Evolutionary conservation across 2,888 invertebrate genomes (phyloP).

Genomic region (Hemaris fuciformis): DNA sequence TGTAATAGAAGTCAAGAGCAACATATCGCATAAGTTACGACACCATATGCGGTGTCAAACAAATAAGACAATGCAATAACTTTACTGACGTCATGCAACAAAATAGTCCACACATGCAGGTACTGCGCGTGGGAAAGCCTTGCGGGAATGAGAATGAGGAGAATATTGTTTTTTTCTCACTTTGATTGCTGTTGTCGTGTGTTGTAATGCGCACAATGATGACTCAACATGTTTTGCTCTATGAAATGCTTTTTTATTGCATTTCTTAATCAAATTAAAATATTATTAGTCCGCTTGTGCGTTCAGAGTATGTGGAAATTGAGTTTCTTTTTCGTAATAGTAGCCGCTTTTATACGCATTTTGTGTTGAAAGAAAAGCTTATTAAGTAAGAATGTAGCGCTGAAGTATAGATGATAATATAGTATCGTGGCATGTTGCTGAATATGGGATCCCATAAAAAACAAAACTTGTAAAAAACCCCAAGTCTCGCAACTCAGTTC

Average conservation of each 20-base stretch:
- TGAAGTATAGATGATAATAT: too few species aligned
- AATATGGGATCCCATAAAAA: too few species aligned
- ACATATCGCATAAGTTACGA: constrained; percentile 32
- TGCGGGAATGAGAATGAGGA: constrained; percentile 24
- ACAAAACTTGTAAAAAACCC: too few species aligned
- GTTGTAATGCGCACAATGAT: not conserved
- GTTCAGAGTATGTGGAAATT: not conserved
- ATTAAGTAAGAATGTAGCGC: too few species aligned
- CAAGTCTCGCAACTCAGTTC: too few species aligned
- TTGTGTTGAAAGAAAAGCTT: too few species aligned
- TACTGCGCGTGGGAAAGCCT: constrained; percentile 53
- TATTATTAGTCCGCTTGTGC: not conserved
- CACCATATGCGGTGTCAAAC: constrained; percentile 45
- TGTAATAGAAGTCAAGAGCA: constrained; percentile 9
- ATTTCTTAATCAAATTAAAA: not conserved
- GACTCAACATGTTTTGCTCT: not conserved
- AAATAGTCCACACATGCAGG: constrained; percentile 57
- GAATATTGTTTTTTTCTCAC: constrained; percentile 9
- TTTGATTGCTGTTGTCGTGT: not conserved
- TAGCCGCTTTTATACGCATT: too few species aligned
- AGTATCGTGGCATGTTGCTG: too few species aligned
- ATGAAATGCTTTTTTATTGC: not conserved
- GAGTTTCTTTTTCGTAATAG: too few species aligned
- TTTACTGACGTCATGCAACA: constrained; percentile 47
- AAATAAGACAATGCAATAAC: constrained; percentile 50